These are phyloP conservation scores for Hesperia comma DNA, from an alignment of 2,888 invertebrate species.

Conservation along the genomic window DNA sequence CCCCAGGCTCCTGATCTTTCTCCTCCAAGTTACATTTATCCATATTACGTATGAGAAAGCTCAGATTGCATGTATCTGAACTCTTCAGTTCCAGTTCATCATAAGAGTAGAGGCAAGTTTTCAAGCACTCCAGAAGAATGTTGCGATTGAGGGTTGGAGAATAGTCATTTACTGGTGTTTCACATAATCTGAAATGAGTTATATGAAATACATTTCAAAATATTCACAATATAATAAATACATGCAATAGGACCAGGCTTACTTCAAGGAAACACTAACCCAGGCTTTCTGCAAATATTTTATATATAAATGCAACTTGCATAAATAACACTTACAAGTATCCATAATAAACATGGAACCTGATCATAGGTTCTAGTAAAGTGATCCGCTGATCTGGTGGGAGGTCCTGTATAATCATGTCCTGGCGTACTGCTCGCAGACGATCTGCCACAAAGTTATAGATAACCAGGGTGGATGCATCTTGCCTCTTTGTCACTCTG, in stretches of 20 bases:
- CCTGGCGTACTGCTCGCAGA: slow-evolving; percentile 89
- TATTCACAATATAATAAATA: too few relatives aligned
- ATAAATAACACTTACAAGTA: slow-evolving; percentile 83
- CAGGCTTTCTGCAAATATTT: too few relatives aligned
- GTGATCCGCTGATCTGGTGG: slow-evolving; percentile 76
- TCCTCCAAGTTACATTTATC: slow-evolving; percentile 40
- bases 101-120: slow-evolving; percentile 85
- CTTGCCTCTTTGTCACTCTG: slow-evolving; percentile 62
- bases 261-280: too few relatives aligned
- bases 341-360: slow-evolving; percentile 88
- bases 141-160: slow-evolving; percentile 88
- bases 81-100: slow-evolving; percentile 61
- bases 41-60: slow-evolving; percentile 28
- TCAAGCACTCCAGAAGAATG: slow-evolving; percentile 89
- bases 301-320: not conserved
- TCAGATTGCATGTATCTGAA: slow-evolving; percentile 18
- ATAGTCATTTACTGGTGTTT: slow-evolving; percentile 81
- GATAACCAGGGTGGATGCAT: slow-evolving; percentile 67
- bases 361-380: slow-evolving; percentile 89
- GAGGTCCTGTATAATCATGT: slow-evolving; percentile 89
- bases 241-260: too few relatives aligned
- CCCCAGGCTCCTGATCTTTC: slow-evolving; percentile 48
- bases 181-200: slow-evolving; percentile 83
- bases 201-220: too few relatives aligned
- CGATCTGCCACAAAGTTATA: slow-evolving; percentile 92